These are phyloP conservation scores for Endotricha flammealis DNA, from an alignment of 2,888 invertebrate genomes.

Conservation along the genomic window DNA sequence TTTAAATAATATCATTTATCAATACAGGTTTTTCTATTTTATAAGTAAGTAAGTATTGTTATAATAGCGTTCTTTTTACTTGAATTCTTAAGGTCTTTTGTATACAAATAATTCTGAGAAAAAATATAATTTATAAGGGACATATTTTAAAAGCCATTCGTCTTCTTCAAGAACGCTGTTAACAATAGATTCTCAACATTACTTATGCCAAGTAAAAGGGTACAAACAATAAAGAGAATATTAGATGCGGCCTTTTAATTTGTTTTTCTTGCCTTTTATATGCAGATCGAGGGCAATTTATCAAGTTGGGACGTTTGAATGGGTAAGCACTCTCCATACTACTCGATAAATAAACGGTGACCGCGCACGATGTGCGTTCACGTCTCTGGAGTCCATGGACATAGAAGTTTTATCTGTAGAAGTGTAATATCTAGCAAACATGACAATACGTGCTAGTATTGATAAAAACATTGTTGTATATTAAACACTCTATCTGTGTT, in stretches of 20 bases:
- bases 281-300: conserved; percentile 68
- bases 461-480: too few species aligned
- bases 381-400: conserved; percentile 15
- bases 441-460: too few species aligned
- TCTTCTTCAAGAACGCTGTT: not conserved
- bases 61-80: too few species aligned
- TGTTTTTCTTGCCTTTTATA: conserved; percentile 56
- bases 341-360: conserved; percentile 41
- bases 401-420: too few species aligned
- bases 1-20: too few species aligned
- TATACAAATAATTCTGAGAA: too few species aligned
- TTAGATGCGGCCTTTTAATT: conserved; percentile 43
- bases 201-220: conserved; percentile 35
- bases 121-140: too few species aligned
- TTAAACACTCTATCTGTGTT: too few species aligned
- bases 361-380: conserved; percentile 16
- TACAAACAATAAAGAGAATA: conserved; percentile 39
- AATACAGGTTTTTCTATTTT: too few species aligned
- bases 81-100: too few species aligned
- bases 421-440: too few species aligned
- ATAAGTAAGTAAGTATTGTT: too few species aligned
- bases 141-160: not conserved
- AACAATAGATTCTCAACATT: conserved; percentile 22
- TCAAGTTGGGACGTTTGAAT: conserved; percentile 66
- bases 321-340: conserved; percentile 45